phyloP scores from a whole-genome alignment of 1,140 invertebrate genomes.

The Galleria mellonella region DNA sequence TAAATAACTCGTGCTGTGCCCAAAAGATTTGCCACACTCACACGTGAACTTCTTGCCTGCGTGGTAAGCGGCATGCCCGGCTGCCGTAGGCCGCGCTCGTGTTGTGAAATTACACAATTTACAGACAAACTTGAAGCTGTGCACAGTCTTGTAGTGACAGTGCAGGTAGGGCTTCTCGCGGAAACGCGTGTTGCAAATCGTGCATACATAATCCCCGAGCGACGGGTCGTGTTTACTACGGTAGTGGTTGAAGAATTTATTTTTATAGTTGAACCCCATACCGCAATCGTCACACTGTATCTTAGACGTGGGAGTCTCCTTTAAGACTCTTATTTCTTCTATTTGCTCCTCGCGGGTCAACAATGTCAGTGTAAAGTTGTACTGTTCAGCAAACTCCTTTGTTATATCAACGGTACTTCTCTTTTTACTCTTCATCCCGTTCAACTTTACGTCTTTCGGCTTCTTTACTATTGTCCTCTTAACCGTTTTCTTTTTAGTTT shows the following conservation, averaged over 20 bases:
- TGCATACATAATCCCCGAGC: neutral
- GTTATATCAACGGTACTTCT: too few relatives aligned
- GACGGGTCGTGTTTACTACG: too few relatives aligned
- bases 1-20: neutral
- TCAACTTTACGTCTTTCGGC: too few relatives aligned
- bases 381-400: too few relatives aligned
- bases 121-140: neutral
- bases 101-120: neutral
- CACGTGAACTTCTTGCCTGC: neutral
- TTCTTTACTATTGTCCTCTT: too few relatives aligned
- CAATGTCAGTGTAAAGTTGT: too few relatives aligned
- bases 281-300: constrained; percentile 31
- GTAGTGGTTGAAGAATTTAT: too few relatives aligned
- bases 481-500: too few relatives aligned
- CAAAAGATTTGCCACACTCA: neutral
- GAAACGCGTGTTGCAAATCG: neutral
- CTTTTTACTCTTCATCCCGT: too few relatives aligned
- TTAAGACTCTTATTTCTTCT: too few relatives aligned
- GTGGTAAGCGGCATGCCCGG: neutral
- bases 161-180: neutral
- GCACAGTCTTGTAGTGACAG: neutral
- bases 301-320: too few relatives aligned
- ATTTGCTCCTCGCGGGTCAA: too few relatives aligned
- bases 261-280: constrained; percentile 1
- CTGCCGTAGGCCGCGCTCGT: neutral